phyloP scores from a whole-genome alignment of 37 sponge, comb jelly and placozoan species.

The Oopsacas minuta region DNA sequence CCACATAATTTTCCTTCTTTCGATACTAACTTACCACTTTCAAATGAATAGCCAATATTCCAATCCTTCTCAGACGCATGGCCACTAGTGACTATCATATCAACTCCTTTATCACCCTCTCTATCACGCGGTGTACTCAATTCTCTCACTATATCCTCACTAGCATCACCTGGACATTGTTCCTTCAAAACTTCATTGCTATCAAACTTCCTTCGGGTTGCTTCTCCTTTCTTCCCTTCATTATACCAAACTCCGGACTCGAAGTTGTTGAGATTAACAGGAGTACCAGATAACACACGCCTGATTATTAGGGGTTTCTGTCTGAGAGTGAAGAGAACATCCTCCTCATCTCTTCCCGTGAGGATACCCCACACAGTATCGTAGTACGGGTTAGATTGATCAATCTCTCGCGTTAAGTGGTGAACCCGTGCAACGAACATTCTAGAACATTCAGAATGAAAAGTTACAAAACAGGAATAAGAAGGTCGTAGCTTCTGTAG shows the following conservation, averaged over 20 bases:
- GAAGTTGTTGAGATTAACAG: conserved; percentile 30
- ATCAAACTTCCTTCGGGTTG: neutral
- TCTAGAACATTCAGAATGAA: conserved; percentile 28
- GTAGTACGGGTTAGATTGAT: conserved; percentile 34
- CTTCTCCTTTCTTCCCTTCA: conserved; percentile 25
- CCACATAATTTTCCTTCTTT: conserved; percentile 25
- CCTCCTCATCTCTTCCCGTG: conserved; percentile 34
- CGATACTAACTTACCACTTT: conserved; percentile 28
- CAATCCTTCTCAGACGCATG: conserved; percentile 50
- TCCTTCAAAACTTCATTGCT: neutral
- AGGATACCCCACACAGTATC: conserved; percentile 59
- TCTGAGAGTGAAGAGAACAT: conserved; percentile 31
- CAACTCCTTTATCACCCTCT: conserved; percentile 29
- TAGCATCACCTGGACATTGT: conserved; percentile 33
- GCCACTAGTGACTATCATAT: conserved; percentile 49
- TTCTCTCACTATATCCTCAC: conserved; percentile 22
- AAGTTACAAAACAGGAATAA: conserved; percentile 42
- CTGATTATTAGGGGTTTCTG: conserved; percentile 30
- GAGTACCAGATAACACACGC: conserved; percentile 26
- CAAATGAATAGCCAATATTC: conserved; percentile 29
- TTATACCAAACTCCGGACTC: conserved; percentile 43
- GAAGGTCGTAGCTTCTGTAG: conserved; percentile 27
- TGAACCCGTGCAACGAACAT: conserved; percentile 29
- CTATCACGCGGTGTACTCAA: conserved; percentile 23
- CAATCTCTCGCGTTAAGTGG: conserved; percentile 33